Evolutionary conservation across 1,140 invertebrate species (phyloP).

Genomic region (Acromyrmex heyeri): DNA sequence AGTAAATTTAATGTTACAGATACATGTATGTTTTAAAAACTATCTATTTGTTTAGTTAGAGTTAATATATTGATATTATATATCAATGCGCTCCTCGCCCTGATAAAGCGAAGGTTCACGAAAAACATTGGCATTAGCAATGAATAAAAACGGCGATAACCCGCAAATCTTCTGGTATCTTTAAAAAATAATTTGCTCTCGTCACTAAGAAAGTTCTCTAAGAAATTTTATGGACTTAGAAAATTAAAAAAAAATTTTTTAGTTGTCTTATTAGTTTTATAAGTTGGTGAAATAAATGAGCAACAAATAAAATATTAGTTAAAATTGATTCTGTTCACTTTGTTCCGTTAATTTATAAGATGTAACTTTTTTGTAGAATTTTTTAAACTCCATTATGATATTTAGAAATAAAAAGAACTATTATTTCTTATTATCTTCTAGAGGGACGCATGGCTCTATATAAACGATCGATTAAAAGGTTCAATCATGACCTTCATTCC

Average conservation of each 20-base stretch:
- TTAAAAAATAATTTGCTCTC: not conserved
- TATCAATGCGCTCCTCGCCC: too few relatives aligned
- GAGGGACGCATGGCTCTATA: not conserved
- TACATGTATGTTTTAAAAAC: not conserved
- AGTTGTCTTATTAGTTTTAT: too few relatives aligned
- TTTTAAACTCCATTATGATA: not conserved
- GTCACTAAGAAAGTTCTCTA: not conserved
- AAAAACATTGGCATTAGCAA: too few relatives aligned
- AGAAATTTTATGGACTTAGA: not conserved
- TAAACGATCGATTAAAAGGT: not conserved
- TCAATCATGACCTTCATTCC: not conserved
- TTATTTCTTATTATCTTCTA: not conserved
- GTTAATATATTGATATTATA: slow-evolving; percentile 31
- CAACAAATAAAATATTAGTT: too few relatives aligned
- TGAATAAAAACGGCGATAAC: too few relatives aligned
- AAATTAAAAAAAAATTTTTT: too few relatives aligned
- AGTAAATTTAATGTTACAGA: slow-evolving; percentile 53
- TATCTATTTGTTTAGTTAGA: slow-evolving; percentile 53
- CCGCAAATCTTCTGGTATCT: too few relatives aligned
- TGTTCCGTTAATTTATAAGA: too few relatives aligned
- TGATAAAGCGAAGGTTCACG: too few relatives aligned
- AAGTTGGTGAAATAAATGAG: too few relatives aligned
- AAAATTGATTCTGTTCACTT: too few relatives aligned
- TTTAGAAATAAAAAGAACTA: not conserved
- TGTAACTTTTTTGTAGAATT: not conserved